phyloP scores from a whole-genome alignment of 2,888 invertebrate genomes.

The Drosophila mettleri region DNA sequence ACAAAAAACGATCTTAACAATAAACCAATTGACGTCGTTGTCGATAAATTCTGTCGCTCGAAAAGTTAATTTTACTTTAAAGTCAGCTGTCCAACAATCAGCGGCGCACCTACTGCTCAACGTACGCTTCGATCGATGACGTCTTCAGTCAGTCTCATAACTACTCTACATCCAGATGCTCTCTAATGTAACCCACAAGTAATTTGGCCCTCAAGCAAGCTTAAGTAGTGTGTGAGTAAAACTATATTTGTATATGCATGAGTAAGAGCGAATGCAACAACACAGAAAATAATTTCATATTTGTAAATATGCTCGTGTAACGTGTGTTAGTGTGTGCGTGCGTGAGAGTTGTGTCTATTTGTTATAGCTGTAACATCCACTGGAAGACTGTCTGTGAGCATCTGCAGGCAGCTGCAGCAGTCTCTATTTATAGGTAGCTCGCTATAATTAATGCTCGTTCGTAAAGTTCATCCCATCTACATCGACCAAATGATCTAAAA shows the following conservation, averaged over 20 bases:
- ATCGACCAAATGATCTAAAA: conserved; percentile 6
- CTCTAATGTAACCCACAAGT: conserved; percentile 62
- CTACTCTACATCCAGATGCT: conserved; percentile 30
- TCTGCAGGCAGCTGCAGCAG: conserved; percentile 53
- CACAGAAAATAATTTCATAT: conserved; percentile 20
- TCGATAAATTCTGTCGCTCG: conserved; percentile 44
- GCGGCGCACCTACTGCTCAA: conserved; percentile 17
- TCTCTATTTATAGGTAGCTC: conserved; percentile 62
- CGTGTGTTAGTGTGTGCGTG: conserved; percentile 8
- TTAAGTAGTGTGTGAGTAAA: conserved; percentile 42
- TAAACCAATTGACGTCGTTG: conserved; percentile 26
- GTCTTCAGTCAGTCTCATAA: conserved; percentile 28
- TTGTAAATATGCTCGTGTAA: conserved; percentile 19
- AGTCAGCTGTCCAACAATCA: conserved; percentile 21
- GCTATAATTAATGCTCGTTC: conserved; percentile 43
- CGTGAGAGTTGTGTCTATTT: conserved; percentile 11
- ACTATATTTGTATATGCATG: conserved; percentile 13
- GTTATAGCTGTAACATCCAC: conserved; percentile 49
- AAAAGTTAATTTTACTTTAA: conserved; percentile 18
- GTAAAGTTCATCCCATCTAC: conserved; percentile 13
- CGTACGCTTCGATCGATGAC: conserved; percentile 46
- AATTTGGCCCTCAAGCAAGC: conserved; percentile 37
- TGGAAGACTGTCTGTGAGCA: conserved; percentile 51
- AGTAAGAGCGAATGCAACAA: conserved; percentile 35
- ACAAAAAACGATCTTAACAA: conserved; percentile 39